Percentiles rank a stretch among this genome's conserved stretches.
Conservation (phyloP, 2,888 invertebrate species). For the Phyllotreta cruciferae region DNA sequence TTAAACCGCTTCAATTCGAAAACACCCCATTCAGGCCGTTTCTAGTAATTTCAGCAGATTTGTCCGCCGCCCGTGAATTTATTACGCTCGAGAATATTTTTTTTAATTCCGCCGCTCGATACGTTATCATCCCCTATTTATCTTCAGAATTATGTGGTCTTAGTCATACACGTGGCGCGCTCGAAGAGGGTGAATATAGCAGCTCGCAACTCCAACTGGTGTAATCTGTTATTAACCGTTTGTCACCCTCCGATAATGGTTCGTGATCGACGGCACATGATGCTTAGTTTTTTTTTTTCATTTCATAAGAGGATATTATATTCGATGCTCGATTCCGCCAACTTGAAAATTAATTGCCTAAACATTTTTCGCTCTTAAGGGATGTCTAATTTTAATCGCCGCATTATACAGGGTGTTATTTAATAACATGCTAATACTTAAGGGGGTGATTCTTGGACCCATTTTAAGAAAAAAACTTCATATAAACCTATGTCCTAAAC, state of each 20-base stretch:
- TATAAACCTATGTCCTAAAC: too few species aligned
- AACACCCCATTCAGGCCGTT: conserved; percentile 4
- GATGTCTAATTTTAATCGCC: conserved; percentile 22
- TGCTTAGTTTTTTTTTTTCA: conserved; percentile 33
- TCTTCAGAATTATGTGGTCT: conserved; percentile 57
- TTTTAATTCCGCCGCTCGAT: conserved; percentile 21
- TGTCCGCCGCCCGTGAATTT: neutral
- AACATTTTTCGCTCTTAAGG: conserved; percentile 21
- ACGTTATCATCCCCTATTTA: conserved; percentile 56
- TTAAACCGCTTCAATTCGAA: conserved; percentile 14
- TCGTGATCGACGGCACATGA: conserved; percentile 33
- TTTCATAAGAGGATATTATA: conserved; percentile 35
- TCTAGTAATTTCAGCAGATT: conserved; percentile 1
- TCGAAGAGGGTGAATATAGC: conserved; percentile 25
- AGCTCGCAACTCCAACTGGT: conserved; percentile 28
- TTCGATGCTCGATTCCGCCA: conserved; percentile 27
- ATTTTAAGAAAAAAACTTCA: too few species aligned
- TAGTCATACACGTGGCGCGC: conserved; percentile 57
- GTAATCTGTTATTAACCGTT: conserved; percentile 39
- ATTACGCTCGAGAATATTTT: neutral
- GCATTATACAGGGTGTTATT: too few species aligned
- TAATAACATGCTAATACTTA: too few species aligned
- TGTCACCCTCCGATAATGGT: conserved; percentile 37
- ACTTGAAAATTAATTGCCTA: conserved; percentile 27
- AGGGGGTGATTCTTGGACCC: too few species aligned